Conservation (phyloP, 2,888 invertebrate species). For the Steinernema scapterisci region DNA sequence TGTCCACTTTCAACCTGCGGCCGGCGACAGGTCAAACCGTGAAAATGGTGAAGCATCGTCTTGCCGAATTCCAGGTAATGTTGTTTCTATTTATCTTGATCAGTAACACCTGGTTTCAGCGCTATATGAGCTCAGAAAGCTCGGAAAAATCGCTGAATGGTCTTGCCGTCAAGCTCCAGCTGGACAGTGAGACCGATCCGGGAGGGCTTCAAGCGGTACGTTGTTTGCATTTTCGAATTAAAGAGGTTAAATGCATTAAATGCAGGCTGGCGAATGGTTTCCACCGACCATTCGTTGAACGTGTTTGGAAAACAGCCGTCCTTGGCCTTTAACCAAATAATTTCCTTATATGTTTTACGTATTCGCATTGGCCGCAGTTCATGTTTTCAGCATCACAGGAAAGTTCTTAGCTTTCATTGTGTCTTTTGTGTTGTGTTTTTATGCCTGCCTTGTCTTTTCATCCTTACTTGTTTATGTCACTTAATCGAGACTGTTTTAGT, state of each 20-base stretch:
- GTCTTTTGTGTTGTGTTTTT: neutral
- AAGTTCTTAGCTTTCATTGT: conserved; percentile 2
- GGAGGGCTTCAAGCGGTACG: neutral
- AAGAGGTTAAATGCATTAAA: neutral
- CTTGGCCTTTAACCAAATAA: too few relatives aligned
- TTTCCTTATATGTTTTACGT: neutral
- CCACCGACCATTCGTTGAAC: too few relatives aligned
- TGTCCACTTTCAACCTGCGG: neutral
- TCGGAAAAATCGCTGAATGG: conserved; percentile 23
- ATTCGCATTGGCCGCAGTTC: neutral
- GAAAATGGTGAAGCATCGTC: conserved; percentile 43
- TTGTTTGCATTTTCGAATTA: neutral
- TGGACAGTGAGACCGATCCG: neutral
- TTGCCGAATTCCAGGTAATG: conserved; percentile 43
- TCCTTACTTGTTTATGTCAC: too few relatives aligned
- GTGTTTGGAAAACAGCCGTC: too few relatives aligned
- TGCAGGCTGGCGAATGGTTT: too few relatives aligned
- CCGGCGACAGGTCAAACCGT: neutral
- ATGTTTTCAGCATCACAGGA: neutral
- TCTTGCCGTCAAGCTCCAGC: neutral
- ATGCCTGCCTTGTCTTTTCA: too few relatives aligned
- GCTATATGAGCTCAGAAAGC: conserved; percentile 30
- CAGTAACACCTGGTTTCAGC: conserved; percentile 15
- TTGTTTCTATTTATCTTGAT: neutral
- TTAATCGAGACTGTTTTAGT: too few relatives aligned